These are phyloP conservation scores for Coracopsis vasa DNA, from an alignment of 2,113 vertebrate genomes.

Conservation along the genomic window DNA sequence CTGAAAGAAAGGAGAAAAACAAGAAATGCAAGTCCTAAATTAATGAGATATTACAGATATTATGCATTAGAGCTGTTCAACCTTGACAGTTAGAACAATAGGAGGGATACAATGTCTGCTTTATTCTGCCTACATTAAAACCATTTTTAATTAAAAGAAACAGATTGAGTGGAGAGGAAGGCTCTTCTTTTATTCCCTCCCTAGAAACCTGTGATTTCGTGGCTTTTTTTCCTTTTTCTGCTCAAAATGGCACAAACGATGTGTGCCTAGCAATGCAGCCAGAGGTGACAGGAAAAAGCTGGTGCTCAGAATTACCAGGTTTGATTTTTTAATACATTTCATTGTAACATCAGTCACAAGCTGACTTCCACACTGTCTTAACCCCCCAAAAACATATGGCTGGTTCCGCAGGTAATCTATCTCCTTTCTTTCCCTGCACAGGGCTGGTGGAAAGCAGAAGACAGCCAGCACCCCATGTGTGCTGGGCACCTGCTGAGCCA, in stretches of 20 bases:
- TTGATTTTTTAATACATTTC: background rate
- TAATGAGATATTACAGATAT: background rate
- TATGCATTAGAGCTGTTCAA: background rate
- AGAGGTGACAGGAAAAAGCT: background rate
- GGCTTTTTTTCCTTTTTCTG: background rate
- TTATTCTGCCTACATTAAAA: background rate
- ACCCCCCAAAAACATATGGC: fast-evolving
- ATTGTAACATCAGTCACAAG: background rate
- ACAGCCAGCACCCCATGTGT: fast-evolving
- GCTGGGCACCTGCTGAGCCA: background rate
- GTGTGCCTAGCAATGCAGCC: background rate
- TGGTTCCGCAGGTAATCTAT: background rate
- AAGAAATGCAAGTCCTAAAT: background rate
- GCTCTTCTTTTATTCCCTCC: background rate
- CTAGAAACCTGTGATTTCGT: background rate
- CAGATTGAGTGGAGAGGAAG: background rate
- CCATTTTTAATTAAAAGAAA: background rate
- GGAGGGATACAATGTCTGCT: background rate
- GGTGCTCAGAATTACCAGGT: background rate
- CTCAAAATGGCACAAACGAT: background rate
- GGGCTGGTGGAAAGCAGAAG: background rate
- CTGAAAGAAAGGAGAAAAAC: background rate
- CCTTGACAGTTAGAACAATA: background rate
- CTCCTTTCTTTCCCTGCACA: background rate
- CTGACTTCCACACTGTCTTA: background rate